Percentiles rank a stretch among this genome's conserved stretches.
Evolutionary conservation across 2,888 invertebrate genomes (phyloP).

Genomic region (Boloria selene): DNA sequence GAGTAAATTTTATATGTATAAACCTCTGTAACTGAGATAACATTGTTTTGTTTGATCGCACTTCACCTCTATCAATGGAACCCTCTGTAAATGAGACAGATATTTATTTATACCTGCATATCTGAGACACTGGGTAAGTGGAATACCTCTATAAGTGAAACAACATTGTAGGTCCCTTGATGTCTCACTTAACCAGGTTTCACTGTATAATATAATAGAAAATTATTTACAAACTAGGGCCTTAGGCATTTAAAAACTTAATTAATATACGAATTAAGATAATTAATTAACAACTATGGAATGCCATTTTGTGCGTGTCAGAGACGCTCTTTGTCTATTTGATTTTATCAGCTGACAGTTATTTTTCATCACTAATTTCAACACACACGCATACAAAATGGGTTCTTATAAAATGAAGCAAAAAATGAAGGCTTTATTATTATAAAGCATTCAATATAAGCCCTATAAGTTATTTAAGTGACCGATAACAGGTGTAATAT

Average conservation of each 20-base stretch:
- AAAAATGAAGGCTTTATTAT: neutral
- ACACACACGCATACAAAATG: neutral
- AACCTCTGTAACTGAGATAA: too few relatives aligned
- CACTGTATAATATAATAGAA: too few relatives aligned
- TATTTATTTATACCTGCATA: too few relatives aligned
- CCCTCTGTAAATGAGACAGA: too few relatives aligned
- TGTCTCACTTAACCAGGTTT: too few relatives aligned
- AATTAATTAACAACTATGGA: neutral
- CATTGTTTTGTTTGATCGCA: too few relatives aligned
- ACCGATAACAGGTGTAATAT: neutral
- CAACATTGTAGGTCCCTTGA: too few relatives aligned
- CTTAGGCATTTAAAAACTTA: neutral
- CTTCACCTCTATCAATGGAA: too few relatives aligned
- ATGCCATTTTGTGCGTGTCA: conserved; percentile 10
- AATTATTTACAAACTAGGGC: neutral
- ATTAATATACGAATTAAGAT: neutral
- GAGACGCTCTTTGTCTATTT: conserved; percentile 1
- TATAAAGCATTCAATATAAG: neutral
- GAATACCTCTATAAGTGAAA: too few relatives aligned
- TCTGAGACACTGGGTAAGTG: too few relatives aligned
- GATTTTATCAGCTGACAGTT: conserved; percentile 8
- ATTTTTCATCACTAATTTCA: conserved; percentile 8
- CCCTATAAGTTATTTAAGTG: neutral
- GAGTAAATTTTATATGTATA: too few relatives aligned
- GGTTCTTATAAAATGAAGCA: neutral